phyloP scores from a whole-genome alignment of 2,113 vertebrate genomes.

The Rhinolophus sinicus region DNA sequence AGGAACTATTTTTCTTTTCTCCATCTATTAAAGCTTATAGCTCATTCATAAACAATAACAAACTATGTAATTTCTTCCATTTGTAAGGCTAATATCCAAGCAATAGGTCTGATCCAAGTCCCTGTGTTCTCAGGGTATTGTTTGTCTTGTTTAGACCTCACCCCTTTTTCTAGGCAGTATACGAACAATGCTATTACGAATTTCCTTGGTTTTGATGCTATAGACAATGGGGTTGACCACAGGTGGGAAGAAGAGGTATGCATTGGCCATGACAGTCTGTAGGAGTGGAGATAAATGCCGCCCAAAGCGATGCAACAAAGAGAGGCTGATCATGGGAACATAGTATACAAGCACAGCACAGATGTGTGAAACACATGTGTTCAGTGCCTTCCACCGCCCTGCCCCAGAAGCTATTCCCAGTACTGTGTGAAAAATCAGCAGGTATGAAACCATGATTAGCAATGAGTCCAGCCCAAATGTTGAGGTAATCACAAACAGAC shows the following conservation, averaged over 20 bases:
- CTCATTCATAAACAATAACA: not conserved
- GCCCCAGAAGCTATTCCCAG: not conserved
- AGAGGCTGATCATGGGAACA: not conserved
- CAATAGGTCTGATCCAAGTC: not conserved
- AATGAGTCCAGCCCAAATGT: conserved; percentile 8
- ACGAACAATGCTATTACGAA: not conserved
- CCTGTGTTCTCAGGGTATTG: not conserved
- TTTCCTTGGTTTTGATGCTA: conserved; percentile 56
- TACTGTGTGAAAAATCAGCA: not conserved
- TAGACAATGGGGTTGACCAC: conserved; percentile 67
- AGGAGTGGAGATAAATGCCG: not conserved
- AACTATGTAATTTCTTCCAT: not conserved
- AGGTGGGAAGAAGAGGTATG: conserved; percentile 66
- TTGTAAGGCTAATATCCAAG: not conserved
- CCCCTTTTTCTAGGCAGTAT: not conserved
- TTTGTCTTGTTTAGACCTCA: not conserved
- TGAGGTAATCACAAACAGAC: conserved; percentile 35
- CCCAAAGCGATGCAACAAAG: not conserved
- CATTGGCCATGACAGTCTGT: conserved; percentile 38
- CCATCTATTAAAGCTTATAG: not conserved
- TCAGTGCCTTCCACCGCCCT: not conserved
- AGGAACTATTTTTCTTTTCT: not conserved
- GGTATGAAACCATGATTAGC: conserved; percentile 4
- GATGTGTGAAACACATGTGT: conserved; percentile 17
- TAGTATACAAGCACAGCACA: conserved; percentile 37